Conservation (phyloP, 2,113 vertebrate genomes). For the Tor tambroides region DNA sequence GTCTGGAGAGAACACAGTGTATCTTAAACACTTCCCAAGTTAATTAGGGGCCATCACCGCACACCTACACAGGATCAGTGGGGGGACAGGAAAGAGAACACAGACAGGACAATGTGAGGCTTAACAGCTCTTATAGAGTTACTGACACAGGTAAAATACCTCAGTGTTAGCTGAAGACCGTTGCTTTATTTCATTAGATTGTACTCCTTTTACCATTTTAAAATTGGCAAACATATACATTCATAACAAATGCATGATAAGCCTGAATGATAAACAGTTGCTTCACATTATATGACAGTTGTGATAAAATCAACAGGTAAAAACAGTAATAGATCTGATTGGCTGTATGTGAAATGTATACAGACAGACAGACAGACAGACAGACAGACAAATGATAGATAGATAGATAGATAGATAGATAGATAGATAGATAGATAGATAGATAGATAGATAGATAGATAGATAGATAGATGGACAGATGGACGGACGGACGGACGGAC, state of each 20-base stretch:
- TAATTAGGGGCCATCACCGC: background rate
- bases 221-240: background rate
- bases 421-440: too few relatives aligned
- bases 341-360: background rate
- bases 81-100: background rate
- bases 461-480: too few relatives aligned
- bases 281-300: background rate
- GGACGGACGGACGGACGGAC: too few relatives aligned
- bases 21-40: background rate
- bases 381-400: too few relatives aligned
- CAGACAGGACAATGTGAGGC: background rate
- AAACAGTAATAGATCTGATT: background rate
- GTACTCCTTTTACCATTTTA: background rate
- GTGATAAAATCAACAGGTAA: background rate
- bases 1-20: constrained; percentile 1
- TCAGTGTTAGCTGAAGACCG: background rate
- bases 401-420: too few relatives aligned
- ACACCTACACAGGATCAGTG: background rate
- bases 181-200: background rate
- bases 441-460: too few relatives aligned
- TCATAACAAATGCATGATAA: background rate
- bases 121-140: background rate
- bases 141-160: background rate
- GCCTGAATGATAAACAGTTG: background rate
- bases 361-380: too few relatives aligned